Evolutionary conservation across 2,888 invertebrate species (phyloP).

Genomic region (Lochmaea crataegi): DNA sequence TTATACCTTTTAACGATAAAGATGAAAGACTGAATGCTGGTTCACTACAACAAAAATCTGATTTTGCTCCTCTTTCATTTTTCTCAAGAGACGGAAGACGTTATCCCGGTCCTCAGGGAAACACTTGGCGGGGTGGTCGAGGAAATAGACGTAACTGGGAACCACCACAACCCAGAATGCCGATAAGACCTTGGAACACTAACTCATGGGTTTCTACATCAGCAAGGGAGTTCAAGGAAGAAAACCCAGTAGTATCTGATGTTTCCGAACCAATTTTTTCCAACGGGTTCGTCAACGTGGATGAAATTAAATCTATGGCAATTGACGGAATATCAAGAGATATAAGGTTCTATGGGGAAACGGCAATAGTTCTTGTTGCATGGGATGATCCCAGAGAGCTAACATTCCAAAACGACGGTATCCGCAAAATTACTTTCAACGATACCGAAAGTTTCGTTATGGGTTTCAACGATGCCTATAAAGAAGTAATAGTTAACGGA

Average conservation of each 20-base stretch:
- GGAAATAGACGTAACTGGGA: slow-evolving; percentile 64
- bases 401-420: slow-evolving; percentile 81
- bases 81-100: slow-evolving; percentile 37
- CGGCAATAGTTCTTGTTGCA: slow-evolving; percentile 85
- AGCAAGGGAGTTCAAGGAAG: slow-evolving; percentile 11
- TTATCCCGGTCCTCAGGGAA: slow-evolving; percentile 29
- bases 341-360: slow-evolving; percentile 87
- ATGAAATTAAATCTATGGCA: slow-evolving; percentile 82
- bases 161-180: slow-evolving; percentile 30
- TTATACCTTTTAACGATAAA: slow-evolving; percentile 51
- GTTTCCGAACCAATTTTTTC: slow-evolving; percentile 17
- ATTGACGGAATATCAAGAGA: slow-evolving; percentile 86
- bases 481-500: slow-evolving; percentile 79
- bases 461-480: slow-evolving; percentile 76
- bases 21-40: slow-evolving; percentile 47
- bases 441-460: slow-evolving; percentile 78
- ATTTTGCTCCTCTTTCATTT: slow-evolving; percentile 26
- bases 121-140: slow-evolving; percentile 42
- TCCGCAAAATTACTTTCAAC: slow-evolving; percentile 79
- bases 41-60: slow-evolving; percentile 26
- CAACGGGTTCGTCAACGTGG: slow-evolving; percentile 67
- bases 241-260: background rate
- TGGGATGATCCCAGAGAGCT: slow-evolving; percentile 90
- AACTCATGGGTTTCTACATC: slow-evolving; percentile 46
- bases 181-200: slow-evolving; percentile 48